Evolutionary conservation across 2,797 vertebrate species (phyloP).

Genomic region (Sternotherus odoratus): DNA sequence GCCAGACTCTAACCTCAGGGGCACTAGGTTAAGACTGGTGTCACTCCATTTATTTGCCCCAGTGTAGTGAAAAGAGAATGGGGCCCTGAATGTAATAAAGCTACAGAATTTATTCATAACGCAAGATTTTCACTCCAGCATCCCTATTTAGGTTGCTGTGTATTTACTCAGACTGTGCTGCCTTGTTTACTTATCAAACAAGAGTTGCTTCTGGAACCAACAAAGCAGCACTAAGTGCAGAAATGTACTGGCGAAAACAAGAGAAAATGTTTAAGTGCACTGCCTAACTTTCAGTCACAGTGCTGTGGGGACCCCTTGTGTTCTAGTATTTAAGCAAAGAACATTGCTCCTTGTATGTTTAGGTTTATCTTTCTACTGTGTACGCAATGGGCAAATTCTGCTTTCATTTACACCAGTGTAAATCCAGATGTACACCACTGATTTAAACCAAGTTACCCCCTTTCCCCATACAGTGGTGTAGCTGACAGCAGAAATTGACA

Average conservation of each 20-base stretch:
- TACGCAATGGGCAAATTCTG: background rate
- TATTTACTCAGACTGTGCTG: background rate
- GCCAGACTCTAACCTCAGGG: constrained; percentile 24
- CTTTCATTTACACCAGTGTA: background rate
- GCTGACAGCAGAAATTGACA: background rate
- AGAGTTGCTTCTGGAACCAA: constrained; percentile 10
- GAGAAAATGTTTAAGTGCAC: background rate
- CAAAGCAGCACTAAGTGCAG: constrained; percentile 19
- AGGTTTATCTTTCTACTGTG: background rate
- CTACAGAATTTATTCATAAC: background rate
- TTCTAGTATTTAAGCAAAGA: constrained; percentile 11
- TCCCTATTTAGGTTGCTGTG: constrained; percentile 28
- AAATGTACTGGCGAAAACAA: background rate
- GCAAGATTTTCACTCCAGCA: background rate
- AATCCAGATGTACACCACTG: rapidly evolving
- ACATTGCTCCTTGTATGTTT: background rate
- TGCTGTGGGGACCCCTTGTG: constrained; percentile 79
- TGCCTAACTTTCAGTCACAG: constrained; percentile 8
- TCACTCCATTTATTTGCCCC: constrained; percentile 36
- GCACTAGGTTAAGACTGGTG: constrained; percentile 22
- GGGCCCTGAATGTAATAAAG: background rate
- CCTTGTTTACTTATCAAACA: constrained; percentile 41
- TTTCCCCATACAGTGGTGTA: background rate
- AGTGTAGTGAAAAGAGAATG: background rate
- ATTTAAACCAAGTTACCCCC: background rate